Evolutionary conservation across 2,113 vertebrate species (phyloP).

Genomic region (Vidua chalybeata): DNA sequence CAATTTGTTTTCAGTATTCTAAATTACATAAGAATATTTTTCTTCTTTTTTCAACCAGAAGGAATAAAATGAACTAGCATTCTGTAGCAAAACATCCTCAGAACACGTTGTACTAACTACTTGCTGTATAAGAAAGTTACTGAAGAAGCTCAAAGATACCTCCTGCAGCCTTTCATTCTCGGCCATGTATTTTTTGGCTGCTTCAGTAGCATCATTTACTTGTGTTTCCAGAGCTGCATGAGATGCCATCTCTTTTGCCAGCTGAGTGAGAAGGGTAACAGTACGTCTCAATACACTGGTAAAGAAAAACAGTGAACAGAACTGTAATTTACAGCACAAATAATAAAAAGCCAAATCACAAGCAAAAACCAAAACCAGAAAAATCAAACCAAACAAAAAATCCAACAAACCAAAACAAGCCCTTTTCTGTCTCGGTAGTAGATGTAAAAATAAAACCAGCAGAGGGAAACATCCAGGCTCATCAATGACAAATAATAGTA

Average conservation of each 20-base stretch:
- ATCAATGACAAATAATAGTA: rapidly evolving
- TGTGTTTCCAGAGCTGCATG: constrained; percentile 79
- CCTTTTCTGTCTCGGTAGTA: background rate
- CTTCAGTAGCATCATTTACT: constrained; percentile 80
- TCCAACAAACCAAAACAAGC: background rate
- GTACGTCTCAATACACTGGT: constrained; percentile 83
- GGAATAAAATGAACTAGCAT: background rate
- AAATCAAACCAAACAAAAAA: background rate
- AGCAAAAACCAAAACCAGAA: background rate
- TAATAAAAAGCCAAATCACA: background rate
- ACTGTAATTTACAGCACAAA: background rate
- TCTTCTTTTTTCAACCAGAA: background rate
- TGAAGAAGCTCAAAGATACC: constrained; percentile 72
- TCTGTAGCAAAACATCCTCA: background rate
- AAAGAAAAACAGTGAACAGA: constrained; percentile 26
- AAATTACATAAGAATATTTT: background rate
- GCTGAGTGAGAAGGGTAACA: constrained; percentile 85
- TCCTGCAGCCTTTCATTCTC: constrained; percentile 84
- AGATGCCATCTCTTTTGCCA: constrained; percentile 78
- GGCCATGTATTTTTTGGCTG: constrained; percentile 85
- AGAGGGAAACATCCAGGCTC: background rate
- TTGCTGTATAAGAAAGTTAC: background rate
- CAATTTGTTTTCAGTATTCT: background rate
- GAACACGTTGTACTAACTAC: background rate
- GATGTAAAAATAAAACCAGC: background rate